These are phyloP conservation scores for Melikaiella ostensackeni DNA, from an alignment of 2,888 invertebrate species.

Conservation along the genomic window DNA sequence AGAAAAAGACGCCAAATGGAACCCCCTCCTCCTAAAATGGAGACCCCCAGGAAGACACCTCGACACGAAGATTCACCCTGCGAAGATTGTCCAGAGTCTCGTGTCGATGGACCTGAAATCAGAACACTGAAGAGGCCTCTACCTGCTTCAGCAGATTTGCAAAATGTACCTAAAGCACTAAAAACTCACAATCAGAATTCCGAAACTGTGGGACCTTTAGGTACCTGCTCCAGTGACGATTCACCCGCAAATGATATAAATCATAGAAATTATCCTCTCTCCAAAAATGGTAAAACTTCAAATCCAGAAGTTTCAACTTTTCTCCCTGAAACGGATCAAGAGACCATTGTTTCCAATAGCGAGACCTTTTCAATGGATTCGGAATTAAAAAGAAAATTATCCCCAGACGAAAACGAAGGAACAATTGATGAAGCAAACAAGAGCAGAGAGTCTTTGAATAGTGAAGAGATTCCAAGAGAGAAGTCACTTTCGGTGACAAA, in stretches of 20 bases:
- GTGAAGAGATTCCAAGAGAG: background rate
- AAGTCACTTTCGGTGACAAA: slow-evolving; percentile 22
- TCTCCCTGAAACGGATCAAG: background rate
- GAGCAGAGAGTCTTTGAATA: background rate
- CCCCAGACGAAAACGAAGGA: background rate
- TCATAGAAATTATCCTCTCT: background rate
- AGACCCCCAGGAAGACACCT: slow-evolving; percentile 60
- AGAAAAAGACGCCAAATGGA: slow-evolving; percentile 66
- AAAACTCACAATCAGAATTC: background rate
- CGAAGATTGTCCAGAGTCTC: slow-evolving; percentile 28
- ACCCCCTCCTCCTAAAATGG: slow-evolving; percentile 57
- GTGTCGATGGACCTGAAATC: slow-evolving; percentile 3
- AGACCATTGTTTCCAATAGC: background rate
- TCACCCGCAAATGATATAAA: background rate
- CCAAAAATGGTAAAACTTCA: background rate
- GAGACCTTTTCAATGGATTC: slow-evolving; percentile 20
- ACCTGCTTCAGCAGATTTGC: background rate
- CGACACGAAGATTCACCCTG: slow-evolving; percentile 55
- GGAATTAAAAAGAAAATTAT: background rate
- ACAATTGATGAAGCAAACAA: background rate
- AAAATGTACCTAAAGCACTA: slow-evolving; percentile 22
- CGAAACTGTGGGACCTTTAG: background rate
- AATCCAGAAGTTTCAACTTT: background rate
- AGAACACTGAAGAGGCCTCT: slow-evolving; percentile 33
- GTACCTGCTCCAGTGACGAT: background rate